phyloP scores from a whole-genome alignment of 1,140 invertebrate genomes.

The Eciton burchellii region DNA sequence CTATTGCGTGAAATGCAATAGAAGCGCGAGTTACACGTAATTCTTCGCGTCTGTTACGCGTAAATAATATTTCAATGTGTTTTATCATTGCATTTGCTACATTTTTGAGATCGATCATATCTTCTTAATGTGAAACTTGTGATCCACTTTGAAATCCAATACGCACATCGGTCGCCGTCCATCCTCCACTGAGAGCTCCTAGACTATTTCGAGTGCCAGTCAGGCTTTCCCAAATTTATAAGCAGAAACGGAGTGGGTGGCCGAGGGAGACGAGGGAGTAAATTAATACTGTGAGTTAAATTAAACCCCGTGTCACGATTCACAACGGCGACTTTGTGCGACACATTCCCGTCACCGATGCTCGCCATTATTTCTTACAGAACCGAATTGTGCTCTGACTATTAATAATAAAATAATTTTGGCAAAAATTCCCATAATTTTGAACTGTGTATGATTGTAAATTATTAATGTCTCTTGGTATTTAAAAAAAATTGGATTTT shows the following conservation, averaged over 20 bases:
- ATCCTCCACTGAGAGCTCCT: conserved; percentile 67
- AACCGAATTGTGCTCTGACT: background rate
- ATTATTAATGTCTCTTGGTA: background rate
- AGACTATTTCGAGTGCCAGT: conserved; percentile 83
- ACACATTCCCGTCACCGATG: conserved; percentile 20
- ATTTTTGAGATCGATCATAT: conserved; percentile 3
- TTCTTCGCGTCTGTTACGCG: background rate
- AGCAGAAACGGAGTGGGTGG: conserved; percentile 74
- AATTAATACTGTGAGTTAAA: conserved; percentile 81
- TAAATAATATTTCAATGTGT: conserved; percentile 22
- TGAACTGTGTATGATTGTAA: background rate
- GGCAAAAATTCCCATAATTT: background rate
- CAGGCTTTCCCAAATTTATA: conserved; percentile 84
- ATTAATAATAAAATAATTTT: conserved; percentile 9
- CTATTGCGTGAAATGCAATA: background rate
- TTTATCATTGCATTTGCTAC: no score
- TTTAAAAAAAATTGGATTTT: background rate
- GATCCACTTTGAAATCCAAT: conserved; percentile 79
- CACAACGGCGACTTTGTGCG: conserved; percentile 51
- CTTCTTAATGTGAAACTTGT: background rate
- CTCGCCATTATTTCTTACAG: conserved; percentile 7
- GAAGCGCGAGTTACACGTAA: conserved; percentile 15
- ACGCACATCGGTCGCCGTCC: conserved; percentile 64
- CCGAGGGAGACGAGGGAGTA: conserved; percentile 55
- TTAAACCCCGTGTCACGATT: conserved; percentile 74